Conservation (phyloP, 2,797 vertebrate genomes). For the Tokudaia tokunoshimensis region DNA sequence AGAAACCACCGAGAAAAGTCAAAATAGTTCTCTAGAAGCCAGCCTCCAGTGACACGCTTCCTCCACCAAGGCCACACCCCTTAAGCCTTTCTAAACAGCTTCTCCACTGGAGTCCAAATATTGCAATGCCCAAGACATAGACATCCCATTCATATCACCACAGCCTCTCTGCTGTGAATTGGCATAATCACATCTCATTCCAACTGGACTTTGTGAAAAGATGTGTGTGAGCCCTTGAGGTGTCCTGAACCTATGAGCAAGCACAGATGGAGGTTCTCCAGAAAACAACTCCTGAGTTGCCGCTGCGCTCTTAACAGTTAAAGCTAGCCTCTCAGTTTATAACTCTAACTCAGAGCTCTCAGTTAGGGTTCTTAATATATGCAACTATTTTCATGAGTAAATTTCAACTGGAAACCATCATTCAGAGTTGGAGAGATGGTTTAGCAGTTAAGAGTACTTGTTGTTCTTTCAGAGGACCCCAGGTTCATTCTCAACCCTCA, state of each 20-base stretch:
- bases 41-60: too few species aligned
- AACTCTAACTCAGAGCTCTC: background rate
- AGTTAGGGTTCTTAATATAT: constrained; percentile 1
- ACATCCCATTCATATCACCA: background rate
- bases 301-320: background rate
- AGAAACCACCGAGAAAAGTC: background rate
- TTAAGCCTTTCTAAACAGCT: background rate
- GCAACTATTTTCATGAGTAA: constrained; percentile 25
- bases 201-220: constrained; percentile 38
- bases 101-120: background rate
- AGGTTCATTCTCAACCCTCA: background rate
- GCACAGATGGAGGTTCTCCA: background rate
- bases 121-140: background rate
- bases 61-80: background rate
- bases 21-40: background rate
- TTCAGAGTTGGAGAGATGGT: background rate
- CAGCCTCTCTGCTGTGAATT: background rate
- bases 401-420: constrained; percentile 7
- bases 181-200: background rate
- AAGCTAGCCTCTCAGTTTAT: background rate
- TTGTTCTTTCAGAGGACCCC: background rate
- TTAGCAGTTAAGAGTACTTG: background rate
- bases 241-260: background rate
- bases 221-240: background rate
- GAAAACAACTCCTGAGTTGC: background rate